Base-by-base conservation (phyloP, 2,797 vertebrate species). In the Botia kubotai region DNA sequence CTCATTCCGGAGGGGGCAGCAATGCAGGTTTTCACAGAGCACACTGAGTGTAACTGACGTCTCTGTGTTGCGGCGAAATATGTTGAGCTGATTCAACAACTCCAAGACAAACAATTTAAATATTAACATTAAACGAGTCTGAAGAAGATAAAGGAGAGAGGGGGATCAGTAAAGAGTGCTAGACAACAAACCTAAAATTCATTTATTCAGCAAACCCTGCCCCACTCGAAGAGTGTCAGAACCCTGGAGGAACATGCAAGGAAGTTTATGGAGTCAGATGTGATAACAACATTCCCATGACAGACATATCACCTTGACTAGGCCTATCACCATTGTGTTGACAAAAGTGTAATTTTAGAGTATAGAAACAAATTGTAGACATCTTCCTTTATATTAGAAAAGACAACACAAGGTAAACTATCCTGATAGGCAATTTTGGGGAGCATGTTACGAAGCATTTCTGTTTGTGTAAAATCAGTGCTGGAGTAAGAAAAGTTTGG, bases 61-160 rank as follows among this genome's bases (percentile, higher is more conserved):
- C 75, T 88, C 82, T 71, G 86, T 85, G 88, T 86, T 63, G 84
- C 81, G 55, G 79, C 75, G 80, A 90, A 89, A 87, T 86, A 87
- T 80, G 86, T 85, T 68, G 83, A 88, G 84, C 88, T 67, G 84
- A 90, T 89, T 87, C 86, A 87, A 88, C 43, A 75, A 87, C 48
- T 82, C 87, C 82, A 84, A 82, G 87, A 90, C 81, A 89, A 91
- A 93, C 87, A 48, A 90, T 90, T 93, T 91, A 84, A 92, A 93
- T 92, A 91, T 90, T 91, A 89, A 93, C 89, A 91, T 90, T 89
- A 91, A 91, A 92, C 82, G 88, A 83, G 72, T 82, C 76, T 10
- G 86, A 83, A 55, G 82, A 80, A 81, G 72, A 33, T 19, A 75
- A 80, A 70, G 52, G 46, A 12, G 70, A 60, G 67, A 19, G 19